Evolutionary conservation across 2,113 vertebrate genomes (phyloP), one percentile per base, ranked within the genome.

Genomic region (Elachura formosa): DNA sequence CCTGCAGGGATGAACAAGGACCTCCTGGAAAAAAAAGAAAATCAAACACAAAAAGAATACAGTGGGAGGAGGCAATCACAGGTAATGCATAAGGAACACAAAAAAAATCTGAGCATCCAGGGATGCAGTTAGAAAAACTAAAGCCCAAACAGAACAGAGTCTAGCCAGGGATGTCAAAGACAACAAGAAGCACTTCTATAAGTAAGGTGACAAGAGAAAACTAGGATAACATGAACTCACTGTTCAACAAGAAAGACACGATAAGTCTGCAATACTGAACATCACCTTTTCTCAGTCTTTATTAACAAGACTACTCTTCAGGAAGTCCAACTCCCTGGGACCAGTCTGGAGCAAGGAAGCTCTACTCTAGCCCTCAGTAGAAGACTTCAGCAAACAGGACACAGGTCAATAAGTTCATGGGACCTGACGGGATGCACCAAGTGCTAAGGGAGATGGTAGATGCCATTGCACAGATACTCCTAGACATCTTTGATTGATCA

Each of bases 181-280:
- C 52, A 67, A 33, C 1, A 59, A 31, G 34, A 51, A 51, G 5
- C 8, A 22, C 29, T 68, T 83, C 59, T 19, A 0, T 23, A 82
- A 67, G 12, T 29, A 45, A 67, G 8, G 11, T 16, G 2, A 55
- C 29, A 72, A 31, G 34, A 66, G 33, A 63, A 24, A 26, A 58
- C 14, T 28, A 23, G 19, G 11, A 75, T 38, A 52, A 58, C 2
- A 7, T 29, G 6, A 67, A 51, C 15, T 4, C 49, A 75, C 4
- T 58, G 22, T 12, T 64, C 26, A 46, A 7, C 0, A 1, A 52
- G 17, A 38, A 5, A 21, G 29, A 15, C 11, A 45, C 28, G n/a
- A n/a, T n/a, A n/a, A n/a, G 14, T 19, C 11, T 58, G 11, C 23
- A 52, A 14, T 43, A 48, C 3, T 23, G 31, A 67, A 64, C 10